phyloP scores from a whole-genome alignment of 2,797 vertebrate species.

The Lepilemur septentrionalis region DNA sequence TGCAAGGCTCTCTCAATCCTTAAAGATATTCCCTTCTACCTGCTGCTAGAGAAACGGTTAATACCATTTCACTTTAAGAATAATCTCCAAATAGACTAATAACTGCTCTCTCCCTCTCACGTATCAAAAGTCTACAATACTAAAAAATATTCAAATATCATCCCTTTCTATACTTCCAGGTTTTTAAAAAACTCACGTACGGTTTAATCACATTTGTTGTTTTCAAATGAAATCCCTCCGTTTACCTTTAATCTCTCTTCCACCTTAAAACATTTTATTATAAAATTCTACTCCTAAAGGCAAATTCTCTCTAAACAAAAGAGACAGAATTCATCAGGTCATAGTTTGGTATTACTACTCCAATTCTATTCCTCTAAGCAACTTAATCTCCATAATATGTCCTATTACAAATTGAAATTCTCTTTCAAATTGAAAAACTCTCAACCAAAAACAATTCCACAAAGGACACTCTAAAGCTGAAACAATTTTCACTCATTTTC shows the following conservation, averaged over 20 bases:
- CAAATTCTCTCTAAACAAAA: slow-evolving; percentile 10
- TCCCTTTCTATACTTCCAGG: not conserved
- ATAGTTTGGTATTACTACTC: not conserved
- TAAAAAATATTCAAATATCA: slow-evolving; percentile 21
- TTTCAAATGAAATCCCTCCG: slow-evolving; percentile 5
- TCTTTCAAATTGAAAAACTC: not conserved
- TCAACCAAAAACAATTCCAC: not conserved
- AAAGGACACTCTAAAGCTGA: not conserved
- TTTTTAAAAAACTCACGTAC: not conserved
- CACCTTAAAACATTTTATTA: not conserved
- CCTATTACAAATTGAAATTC: not conserved
- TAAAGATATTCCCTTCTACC: not conserved
- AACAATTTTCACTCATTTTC: slow-evolving; percentile 20
- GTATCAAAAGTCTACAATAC: not conserved
- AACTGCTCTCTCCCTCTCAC: not conserved
- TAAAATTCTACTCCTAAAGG: not conserved
- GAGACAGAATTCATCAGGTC: not conserved
- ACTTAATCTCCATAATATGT: not conserved
- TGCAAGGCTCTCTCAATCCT: not conserved
- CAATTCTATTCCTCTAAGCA: slow-evolving; percentile 3
- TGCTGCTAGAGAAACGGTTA: not conserved
- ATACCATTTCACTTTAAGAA: not conserved
- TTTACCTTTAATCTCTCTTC: not conserved
- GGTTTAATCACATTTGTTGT: not conserved
- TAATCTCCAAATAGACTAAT: not conserved